Percentiles rank a stretch among this genome's conserved stretches.
phyloP scores from a whole-genome alignment of 2,113 vertebrate genomes.

The Gnathonemus longibarbis region DNA sequence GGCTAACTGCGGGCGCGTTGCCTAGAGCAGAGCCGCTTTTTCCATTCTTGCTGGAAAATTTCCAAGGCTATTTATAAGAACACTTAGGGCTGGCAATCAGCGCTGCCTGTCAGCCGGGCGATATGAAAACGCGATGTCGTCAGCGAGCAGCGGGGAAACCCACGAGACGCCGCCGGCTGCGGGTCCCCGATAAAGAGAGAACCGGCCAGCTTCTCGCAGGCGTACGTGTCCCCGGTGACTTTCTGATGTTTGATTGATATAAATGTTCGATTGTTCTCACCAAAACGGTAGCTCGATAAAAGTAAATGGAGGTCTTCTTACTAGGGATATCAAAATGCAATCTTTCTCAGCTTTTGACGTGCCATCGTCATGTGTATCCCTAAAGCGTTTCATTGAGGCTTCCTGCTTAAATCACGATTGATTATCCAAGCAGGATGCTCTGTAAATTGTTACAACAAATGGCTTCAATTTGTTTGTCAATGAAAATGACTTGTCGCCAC shows the following conservation, averaged over 20 bases:
- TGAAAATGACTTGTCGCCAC: background rate
- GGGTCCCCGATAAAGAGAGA: background rate
- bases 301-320: background rate
- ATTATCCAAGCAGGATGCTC: background rate
- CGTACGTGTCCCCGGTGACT: background rate
- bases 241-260: conserved; percentile 9
- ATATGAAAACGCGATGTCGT: background rate
- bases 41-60: conserved; percentile 58
- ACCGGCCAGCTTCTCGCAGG: background rate
- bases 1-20: conserved; percentile 43
- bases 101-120: conserved; percentile 35
- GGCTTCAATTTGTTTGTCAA: background rate
- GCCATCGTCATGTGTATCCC: background rate
- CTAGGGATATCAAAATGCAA: background rate
- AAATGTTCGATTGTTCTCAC: background rate
- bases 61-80: conserved; percentile 60
- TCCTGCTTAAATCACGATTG: background rate
- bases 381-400: background rate
- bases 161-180: background rate
- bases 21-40: conserved; percentile 50
- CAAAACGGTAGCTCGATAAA: background rate
- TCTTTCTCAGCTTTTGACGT: background rate
- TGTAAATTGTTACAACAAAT: background rate
- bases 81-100: conserved; percentile 44
- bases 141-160: background rate